These are phyloP conservation scores for Batillaria attramentaria DNA, from an alignment of 1,140 invertebrate genomes.

Conservation along the genomic window DNA sequence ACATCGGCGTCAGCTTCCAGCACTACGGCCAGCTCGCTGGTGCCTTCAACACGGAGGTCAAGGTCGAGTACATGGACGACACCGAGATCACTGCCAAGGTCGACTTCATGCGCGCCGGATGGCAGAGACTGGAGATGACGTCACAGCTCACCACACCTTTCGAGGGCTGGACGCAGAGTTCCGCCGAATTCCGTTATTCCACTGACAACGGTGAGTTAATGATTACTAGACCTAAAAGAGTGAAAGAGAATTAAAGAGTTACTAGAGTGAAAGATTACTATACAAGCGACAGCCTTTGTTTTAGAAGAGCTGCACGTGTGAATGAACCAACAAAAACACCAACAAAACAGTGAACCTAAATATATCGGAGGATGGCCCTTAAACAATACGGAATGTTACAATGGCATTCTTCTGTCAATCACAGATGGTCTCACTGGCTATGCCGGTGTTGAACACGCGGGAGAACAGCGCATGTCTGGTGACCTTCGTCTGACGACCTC, in stretches of 20 bases:
- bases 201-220: constrained; percentile 30
- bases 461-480: constrained; percentile 1
- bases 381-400: no score
- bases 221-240: no score
- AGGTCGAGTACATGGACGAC: constrained; percentile 42
- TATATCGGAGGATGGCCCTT: no score
- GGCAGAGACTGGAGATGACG: constrained; percentile 27
- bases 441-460: neutral
- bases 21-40: neutral
- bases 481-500: constrained; percentile 17
- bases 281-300: no score
- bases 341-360: no score
- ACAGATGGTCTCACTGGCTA: neutral
- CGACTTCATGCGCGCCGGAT: constrained; percentile 15
- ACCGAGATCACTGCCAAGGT: constrained; percentile 26
- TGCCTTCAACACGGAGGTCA: constrained; percentile 26
- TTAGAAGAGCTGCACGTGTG: no score
- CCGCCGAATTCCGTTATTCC: constrained; percentile 35
- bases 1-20: constrained; percentile 21
- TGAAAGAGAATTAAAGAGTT: no score
- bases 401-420: no score
- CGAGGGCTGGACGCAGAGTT: constrained; percentile 32
- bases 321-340: no score
- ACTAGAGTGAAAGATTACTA: no score
- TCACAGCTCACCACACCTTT: constrained; percentile 44